phyloP scores from a whole-genome alignment of 2,113 vertebrate species.

The Mesoclemmys tuberculata region DNA sequence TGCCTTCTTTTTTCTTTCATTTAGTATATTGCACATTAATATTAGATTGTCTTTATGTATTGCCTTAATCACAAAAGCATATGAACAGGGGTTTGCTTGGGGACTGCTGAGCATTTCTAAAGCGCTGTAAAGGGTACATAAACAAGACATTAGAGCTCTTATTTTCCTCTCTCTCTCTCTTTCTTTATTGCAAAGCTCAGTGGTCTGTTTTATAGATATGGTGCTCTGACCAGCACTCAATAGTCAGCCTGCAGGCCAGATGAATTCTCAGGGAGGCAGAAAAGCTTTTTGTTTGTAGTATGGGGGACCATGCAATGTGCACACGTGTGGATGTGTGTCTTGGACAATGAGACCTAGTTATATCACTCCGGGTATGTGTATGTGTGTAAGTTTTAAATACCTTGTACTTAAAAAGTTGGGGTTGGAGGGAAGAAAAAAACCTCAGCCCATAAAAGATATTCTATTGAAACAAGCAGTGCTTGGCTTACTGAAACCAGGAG shows the following conservation, averaged over 20 bases:
- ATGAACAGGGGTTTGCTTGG: conserved; percentile 67
- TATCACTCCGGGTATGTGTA: not conserved
- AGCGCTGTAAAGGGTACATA: conserved; percentile 64
- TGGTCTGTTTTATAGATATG: conserved; percentile 59
- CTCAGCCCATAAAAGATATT: not conserved
- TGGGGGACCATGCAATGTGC: not conserved
- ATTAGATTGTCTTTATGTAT: conserved; percentile 71
- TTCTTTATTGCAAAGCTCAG: conserved; percentile 65
- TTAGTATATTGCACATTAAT: conserved; percentile 66
- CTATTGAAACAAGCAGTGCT: conserved; percentile 37
- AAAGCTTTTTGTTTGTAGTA: conserved; percentile 25
- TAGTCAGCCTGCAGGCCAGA: conserved; percentile 56
- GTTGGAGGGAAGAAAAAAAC: not conserved
- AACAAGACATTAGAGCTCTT: conserved; percentile 62
- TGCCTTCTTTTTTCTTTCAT: not conserved
- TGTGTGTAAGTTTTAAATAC: not conserved
- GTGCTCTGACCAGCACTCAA: conserved; percentile 60
- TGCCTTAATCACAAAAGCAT: conserved; percentile 73
- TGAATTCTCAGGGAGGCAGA: conserved; percentile 38
- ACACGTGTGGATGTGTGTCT: not conserved
- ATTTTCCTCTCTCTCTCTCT: not conserved
- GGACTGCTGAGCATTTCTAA: conserved; percentile 58
- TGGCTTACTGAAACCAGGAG: conserved; percentile 43
- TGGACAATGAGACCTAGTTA: not conserved
- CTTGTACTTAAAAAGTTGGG: not conserved